These are phyloP conservation scores for Chaetodon auriga DNA, from an alignment of 2,113 vertebrate species.

Conservation along the genomic window DNA sequence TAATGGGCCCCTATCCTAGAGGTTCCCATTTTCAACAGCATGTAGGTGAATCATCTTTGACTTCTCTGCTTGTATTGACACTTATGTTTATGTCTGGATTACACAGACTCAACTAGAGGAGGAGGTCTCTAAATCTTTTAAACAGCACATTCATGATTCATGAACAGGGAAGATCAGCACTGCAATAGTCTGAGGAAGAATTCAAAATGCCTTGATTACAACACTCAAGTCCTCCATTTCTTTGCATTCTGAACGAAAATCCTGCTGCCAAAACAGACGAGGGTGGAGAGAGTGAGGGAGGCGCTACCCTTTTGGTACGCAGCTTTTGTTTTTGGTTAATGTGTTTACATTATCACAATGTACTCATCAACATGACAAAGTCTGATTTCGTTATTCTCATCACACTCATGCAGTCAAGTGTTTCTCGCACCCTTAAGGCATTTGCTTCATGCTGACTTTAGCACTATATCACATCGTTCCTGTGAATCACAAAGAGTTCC, in stretches of 20 bases:
- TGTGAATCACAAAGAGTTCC: slow-evolving; percentile 52
- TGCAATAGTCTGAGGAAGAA: slow-evolving; percentile 30
- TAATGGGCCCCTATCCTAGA: not conserved
- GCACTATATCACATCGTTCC: slow-evolving; percentile 46
- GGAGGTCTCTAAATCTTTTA: slow-evolving; percentile 45
- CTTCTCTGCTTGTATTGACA: slow-evolving; percentile 4
- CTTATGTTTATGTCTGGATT: slow-evolving; percentile 30
- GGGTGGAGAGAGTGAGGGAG: not conserved
- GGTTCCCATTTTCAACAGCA: not conserved
- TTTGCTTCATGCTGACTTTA: slow-evolving; percentile 67
- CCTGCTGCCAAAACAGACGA: not conserved
- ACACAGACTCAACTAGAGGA: slow-evolving; percentile 9
- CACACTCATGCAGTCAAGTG: slow-evolving; percentile 45
- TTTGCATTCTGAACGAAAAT: slow-evolving; percentile 3
- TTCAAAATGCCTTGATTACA: slow-evolving; percentile 14
- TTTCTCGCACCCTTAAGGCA: slow-evolving; percentile 58
- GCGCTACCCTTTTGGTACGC: not conserved
- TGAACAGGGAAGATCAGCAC: slow-evolving; percentile 10
- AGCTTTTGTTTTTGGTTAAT: slow-evolving; percentile 12
- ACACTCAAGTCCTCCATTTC: not conserved
- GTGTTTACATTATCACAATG: slow-evolving; percentile 42
- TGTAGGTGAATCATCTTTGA: not conserved
- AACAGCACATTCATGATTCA: slow-evolving; percentile 54
- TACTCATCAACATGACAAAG: slow-evolving; percentile 52
- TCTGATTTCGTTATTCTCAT: slow-evolving; percentile 58